Evolutionary conservation across 2,797 vertebrate genomes (phyloP).

Genomic region (Tapirus indicus): DNA sequence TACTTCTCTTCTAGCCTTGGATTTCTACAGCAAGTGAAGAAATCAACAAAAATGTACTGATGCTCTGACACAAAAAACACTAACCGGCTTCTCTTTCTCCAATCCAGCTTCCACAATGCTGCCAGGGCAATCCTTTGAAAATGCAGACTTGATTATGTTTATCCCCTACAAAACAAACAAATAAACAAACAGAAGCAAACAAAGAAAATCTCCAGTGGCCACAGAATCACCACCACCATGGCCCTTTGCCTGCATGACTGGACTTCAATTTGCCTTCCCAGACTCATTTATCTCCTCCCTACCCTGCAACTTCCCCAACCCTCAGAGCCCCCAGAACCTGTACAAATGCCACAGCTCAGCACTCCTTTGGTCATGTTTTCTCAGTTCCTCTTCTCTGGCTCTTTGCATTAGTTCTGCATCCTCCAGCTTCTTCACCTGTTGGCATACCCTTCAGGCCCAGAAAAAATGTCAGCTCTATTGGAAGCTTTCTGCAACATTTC

Average conservation of each 20-base stretch:
- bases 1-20: neutral
- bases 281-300: neutral
- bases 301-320: neutral
- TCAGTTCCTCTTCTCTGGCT: neutral
- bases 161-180: neutral
- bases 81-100: neutral
- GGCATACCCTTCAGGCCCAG: neutral
- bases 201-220: neutral
- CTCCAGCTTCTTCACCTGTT: no score
- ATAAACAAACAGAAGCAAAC: neutral
- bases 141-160: neutral
- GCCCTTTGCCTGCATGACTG: neutral
- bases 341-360: neutral
- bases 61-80: neutral
- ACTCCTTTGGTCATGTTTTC: neutral
- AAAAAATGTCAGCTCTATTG: neutral
- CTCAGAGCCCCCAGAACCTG: neutral
- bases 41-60: neutral
- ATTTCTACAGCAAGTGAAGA: neutral
- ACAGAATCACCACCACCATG: neutral
- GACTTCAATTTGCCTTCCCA: no score
- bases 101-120: neutral
- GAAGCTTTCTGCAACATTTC: neutral
- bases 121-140: neutral
- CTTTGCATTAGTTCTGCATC: neutral